Evolutionary conservation across 1,140 invertebrate genomes (phyloP).

Genomic region (Drosophila paulistorum): DNA sequence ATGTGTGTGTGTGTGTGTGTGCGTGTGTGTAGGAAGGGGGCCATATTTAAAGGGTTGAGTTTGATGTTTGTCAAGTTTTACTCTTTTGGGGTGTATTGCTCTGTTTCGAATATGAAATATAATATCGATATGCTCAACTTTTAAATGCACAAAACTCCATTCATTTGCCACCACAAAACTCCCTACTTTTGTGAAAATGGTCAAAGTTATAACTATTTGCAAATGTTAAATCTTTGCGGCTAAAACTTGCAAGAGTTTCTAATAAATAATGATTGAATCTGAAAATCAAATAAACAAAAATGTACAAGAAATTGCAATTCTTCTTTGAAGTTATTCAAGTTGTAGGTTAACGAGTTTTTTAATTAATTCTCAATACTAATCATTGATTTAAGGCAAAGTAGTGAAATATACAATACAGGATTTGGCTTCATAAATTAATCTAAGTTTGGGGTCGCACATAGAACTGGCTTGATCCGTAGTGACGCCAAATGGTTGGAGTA

Average conservation of each 20-base stretch:
- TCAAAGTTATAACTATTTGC: slow-evolving; percentile 9
- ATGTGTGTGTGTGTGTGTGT: slow-evolving; percentile 43
- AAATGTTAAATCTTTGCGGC: neutral
- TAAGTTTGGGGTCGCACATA: too few species aligned
- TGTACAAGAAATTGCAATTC: neutral
- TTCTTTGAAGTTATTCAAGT: neutral
- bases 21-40: slow-evolving; percentile 10
- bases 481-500: too few species aligned
- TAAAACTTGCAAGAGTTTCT: neutral
- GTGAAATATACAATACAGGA: too few species aligned
- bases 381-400: too few species aligned
- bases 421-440: too few species aligned
- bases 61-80: slow-evolving; percentile 51
- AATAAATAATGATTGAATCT: neutral
- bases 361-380: neutral
- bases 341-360: neutral
- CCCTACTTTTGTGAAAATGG: slow-evolving; percentile 14
- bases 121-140: slow-evolving; percentile 68
- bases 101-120: slow-evolving; percentile 66
- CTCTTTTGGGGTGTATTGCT: slow-evolving; percentile 24
- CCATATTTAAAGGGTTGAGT: slow-evolving; percentile 29
- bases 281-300: neutral
- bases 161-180: neutral
- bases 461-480: too few species aligned
- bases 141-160: slow-evolving; percentile 34